phyloP scores from a whole-genome alignment of 2,888 invertebrate genomes.

The Drosophila tripunctata region DNA sequence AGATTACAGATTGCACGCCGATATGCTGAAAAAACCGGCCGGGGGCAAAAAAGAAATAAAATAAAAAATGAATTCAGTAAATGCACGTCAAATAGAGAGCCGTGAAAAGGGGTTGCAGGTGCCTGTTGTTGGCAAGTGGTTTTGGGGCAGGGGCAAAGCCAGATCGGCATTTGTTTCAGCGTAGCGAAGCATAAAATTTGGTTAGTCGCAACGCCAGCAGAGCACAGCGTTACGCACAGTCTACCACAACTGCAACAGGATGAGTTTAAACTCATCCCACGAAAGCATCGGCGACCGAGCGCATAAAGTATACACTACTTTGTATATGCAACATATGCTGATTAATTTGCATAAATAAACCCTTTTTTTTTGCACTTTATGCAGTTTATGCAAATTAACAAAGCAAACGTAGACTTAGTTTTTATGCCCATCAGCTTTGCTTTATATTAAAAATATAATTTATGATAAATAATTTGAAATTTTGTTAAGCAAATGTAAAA shows the following conservation, averaged over 20 bases:
- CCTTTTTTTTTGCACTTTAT: slow-evolving; percentile 10
- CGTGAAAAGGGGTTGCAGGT: slow-evolving; percentile 54
- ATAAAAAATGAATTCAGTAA: slow-evolving; percentile 37
- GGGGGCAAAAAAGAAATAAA: slow-evolving; percentile 16
- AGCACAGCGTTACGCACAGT: slow-evolving; percentile 52
- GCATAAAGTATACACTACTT: slow-evolving; percentile 16
- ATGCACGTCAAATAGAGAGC: slow-evolving; percentile 26
- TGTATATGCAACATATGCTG: slow-evolving; percentile 23
- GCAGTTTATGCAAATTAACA: slow-evolving; percentile 28
- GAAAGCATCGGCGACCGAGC: neutral
- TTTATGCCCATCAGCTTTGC: too few relatives aligned
- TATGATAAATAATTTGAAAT: too few relatives aligned
- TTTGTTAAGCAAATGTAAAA: too few relatives aligned
- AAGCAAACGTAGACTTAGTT: neutral
- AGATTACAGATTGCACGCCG: slow-evolving; percentile 64
- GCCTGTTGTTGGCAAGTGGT: slow-evolving; percentile 5
- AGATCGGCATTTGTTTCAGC: slow-evolving; percentile 55
- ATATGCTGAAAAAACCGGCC: slow-evolving; percentile 53
- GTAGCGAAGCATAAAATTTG: slow-evolving; percentile 72
- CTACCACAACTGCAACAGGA: slow-evolving; percentile 20
- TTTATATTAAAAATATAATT: too few relatives aligned
- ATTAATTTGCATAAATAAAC: slow-evolving; percentile 46
- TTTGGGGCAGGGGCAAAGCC: neutral
- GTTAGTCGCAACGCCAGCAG: slow-evolving; percentile 55
- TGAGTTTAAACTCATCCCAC: slow-evolving; percentile 17